Evolutionary conservation across 2,797 vertebrate species (phyloP), one percentile per base, ranked within the genome.

Genomic region (Microctenopoma lineatum): DNA sequence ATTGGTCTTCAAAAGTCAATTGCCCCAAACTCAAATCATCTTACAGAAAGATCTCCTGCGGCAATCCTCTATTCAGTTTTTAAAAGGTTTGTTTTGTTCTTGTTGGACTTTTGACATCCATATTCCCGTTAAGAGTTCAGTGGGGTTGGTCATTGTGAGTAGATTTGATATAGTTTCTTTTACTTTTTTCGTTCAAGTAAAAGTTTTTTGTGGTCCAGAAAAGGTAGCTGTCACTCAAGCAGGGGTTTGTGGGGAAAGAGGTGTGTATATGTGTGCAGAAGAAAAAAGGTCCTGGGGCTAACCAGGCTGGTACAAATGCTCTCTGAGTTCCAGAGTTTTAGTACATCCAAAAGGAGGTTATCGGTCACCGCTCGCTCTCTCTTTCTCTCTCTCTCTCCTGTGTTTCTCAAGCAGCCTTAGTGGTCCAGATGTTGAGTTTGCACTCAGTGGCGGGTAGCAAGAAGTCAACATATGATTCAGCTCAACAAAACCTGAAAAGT

Each of bases 391-490:
- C 55, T 76, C 78, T 75, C 70, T 74, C 67, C 66, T 85, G 65
- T 70, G 80, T 84, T 84, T 89, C 85, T 84, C 83, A 89, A 87
- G 88, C 86, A 90, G 87, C 87, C 90, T 86, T 86, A 62, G 87
- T 88, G 84, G 85, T 90, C 88, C 84, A 85, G 84, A 86, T 86
- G 86, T 84, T 81, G 80, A 81, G 87, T 89, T 90, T 91, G 89
- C 89, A 87, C 90, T 90, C 91, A 83, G 87, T 90, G 93, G 91
- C 93, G 73, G 92, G 90, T 94, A 94, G 86, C 92, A 93, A 92
- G 84, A 94, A 95, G 91, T 88, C 94, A 96, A 95, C 95, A 93
- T 95, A 93, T 95, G 93, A 94, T 92, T 95, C 94, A 95, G 93
- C 95, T 96, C 94, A 92, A 87, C 87, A 96, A 95, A 95, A 95